Evolutionary conservation across 2,797 vertebrate genomes (phyloP).

Genomic region (Syndactyla subalaris): DNA sequence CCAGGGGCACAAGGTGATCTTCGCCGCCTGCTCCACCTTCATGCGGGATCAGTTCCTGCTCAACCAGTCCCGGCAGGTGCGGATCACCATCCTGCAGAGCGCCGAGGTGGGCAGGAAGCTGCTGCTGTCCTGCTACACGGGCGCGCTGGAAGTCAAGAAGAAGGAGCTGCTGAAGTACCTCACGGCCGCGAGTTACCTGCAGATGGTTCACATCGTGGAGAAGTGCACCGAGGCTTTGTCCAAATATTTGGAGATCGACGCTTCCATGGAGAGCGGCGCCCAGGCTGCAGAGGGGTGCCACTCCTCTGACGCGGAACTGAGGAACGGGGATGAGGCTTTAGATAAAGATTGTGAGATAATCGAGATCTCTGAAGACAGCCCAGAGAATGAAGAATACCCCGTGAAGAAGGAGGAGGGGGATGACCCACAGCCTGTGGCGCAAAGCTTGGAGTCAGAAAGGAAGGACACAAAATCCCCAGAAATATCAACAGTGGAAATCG

Average conservation of each 20-base stretch:
- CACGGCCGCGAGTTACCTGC: slow-evolving; percentile 96
- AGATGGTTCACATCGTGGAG: slow-evolving; percentile 98
- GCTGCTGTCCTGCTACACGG: slow-evolving; percentile 95
- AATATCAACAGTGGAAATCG: slow-evolving; percentile 73
- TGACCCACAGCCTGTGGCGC: neutral
- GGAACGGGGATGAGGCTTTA: slow-evolving; percentile 47
- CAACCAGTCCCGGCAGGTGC: slow-evolving; percentile 90
- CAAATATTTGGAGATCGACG: slow-evolving; percentile 78
- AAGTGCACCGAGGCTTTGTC: slow-evolving; percentile 87
- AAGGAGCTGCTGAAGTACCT: slow-evolving; percentile 96
- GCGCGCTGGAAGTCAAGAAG: slow-evolving; percentile 92
- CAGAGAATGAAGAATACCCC: slow-evolving; percentile 45
- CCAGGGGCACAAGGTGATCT: slow-evolving; percentile 95
- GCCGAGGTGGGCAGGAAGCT: slow-evolving; percentile 92
- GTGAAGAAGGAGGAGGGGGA: slow-evolving; percentile 76
- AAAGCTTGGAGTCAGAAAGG: slow-evolving; percentile 59
- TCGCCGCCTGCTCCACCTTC: slow-evolving; percentile 96
- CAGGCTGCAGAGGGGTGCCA: slow-evolving; percentile 69
- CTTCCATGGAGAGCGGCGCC: slow-evolving; percentile 64
- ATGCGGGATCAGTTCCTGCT: slow-evolving; percentile 97
- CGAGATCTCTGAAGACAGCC: slow-evolving; percentile 80
- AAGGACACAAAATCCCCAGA: slow-evolving; percentile 72
- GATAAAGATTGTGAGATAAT: slow-evolving; percentile 83
- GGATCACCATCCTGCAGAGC: slow-evolving; percentile 94
- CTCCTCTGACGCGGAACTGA: slow-evolving; percentile 66